Evolutionary conservation across 2,888 invertebrate species (phyloP), one percentile per base, ranked within the genome.

Genomic region (Thymelicus sylvestris): DNA sequence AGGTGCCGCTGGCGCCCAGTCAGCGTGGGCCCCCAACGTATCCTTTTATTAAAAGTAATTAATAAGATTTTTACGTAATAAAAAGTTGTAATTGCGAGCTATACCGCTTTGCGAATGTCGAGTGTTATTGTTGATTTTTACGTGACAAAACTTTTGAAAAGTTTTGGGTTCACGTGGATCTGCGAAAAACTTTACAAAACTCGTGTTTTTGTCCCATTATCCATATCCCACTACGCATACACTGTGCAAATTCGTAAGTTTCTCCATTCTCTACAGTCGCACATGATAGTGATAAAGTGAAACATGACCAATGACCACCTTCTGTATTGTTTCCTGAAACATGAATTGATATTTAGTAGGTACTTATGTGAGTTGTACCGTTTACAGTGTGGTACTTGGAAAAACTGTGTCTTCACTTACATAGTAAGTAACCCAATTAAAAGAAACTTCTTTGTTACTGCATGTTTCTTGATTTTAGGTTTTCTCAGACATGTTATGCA

Each of bases 1-100:
- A 94, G 94, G 94, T 94, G 94, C 95, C 95, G 87, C 87, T 94
- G 88, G 95, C 95, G 88, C 94, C 94, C 85, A 93, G 88, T 93
- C 95, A 91, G 86, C 94, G 93, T 88, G 94, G 90, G 81, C 93
- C 92, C 87, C 94, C 90, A 88, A 85, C 94, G 95, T 95, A 95
- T 95, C 95, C 95, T 95, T 95, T 95, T 91, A 71, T 66, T 74
- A 64, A 31, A 69, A 64, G 69, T 73, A 78, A 76, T 76, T 76
- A 77, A 79, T 82, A 80, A 82, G 79, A 75, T 80, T 83, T 84
- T 85, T 93, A 92, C 92, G 92, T 93, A 93, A 93, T 93, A 87
- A 88, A 84, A 86, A 89, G 87, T 65, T 50, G 13, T 65, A 89
- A 83, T 81, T 84, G 79, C 83, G 83, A 80, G 82, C 82, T 81